Conservation (phyloP, 2,797 vertebrate genomes). For the Rhabdophis nuchalis region DNA sequence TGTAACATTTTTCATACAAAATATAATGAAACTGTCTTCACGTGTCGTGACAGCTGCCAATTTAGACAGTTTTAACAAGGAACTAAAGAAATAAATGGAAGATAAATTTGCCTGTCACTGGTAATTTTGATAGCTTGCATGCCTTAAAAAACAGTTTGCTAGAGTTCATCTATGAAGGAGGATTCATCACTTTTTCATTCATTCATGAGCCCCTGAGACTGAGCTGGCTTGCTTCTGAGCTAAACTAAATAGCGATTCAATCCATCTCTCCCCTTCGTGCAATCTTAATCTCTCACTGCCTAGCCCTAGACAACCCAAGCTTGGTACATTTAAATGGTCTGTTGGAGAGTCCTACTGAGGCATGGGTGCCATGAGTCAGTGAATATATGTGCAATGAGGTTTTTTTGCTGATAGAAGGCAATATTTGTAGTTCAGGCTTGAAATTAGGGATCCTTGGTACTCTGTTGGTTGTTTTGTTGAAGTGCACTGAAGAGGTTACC, state of each 20-base stretch:
- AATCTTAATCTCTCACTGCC: background rate
- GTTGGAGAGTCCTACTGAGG: background rate
- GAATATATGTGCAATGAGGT: background rate
- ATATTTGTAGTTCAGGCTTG: background rate
- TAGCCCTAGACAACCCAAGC: background rate
- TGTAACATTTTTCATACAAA: background rate
- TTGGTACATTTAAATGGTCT: background rate
- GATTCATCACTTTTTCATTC: background rate
- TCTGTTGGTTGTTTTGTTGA: background rate
- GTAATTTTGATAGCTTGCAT: background rate
- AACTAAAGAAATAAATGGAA: background rate
- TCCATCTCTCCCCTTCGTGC: background rate
- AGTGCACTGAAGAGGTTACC: background rate
- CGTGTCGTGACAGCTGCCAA: background rate
- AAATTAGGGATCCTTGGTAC: background rate
- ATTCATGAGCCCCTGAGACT: background rate
- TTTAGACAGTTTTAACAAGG: background rate
- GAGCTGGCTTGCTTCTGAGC: background rate
- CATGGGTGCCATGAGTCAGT: background rate
- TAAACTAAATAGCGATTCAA: background rate
- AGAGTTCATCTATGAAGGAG: background rate
- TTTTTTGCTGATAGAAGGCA: background rate
- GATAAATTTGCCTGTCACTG: background rate
- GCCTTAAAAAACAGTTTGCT: background rate
- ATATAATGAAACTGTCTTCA: background rate